A percentile compares a stretch with the other conserved stretches of the same genome.
These are phyloP conservation scores for Sinocyclocheilus rhinocerous DNA, from an alignment of 2,113 vertebrate species.

Conservation along the genomic window DNA sequence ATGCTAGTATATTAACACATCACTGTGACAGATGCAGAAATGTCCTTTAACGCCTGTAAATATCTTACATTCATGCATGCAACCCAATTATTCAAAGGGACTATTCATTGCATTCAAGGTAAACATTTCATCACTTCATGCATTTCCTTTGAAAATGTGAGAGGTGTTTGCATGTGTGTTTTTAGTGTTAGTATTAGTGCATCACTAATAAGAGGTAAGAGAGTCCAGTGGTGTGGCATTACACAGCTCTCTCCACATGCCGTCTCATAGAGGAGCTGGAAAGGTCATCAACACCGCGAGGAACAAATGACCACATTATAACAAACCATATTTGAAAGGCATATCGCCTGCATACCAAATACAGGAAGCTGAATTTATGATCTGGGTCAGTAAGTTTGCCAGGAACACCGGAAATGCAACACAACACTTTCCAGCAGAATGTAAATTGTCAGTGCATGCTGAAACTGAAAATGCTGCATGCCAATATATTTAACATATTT, in stretches of 20 bases:
- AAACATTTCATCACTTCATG: not conserved
- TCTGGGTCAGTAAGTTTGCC: conserved; percentile 48
- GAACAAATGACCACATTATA: conserved; percentile 73
- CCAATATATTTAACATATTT: too few relatives aligned
- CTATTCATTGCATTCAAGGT: not conserved
- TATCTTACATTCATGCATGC: too few relatives aligned
- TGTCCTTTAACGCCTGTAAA: not conserved
- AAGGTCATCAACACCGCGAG: conserved; percentile 72
- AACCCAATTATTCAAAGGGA: too few relatives aligned
- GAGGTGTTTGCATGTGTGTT: not conserved
- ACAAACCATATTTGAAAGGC: conserved; percentile 67
- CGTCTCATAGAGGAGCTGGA: conserved; percentile 64
- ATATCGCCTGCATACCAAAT: conserved; percentile 55
- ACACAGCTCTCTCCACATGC: conserved; percentile 49
- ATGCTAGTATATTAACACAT: conserved; percentile 14
- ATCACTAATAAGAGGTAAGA: not conserved
- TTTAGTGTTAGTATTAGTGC: not conserved
- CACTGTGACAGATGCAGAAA: not conserved
- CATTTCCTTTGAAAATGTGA: not conserved
- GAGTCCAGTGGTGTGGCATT: conserved; percentile 18
- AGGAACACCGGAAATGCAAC: not conserved
- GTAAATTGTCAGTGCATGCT: not conserved
- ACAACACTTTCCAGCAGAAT: not conserved
- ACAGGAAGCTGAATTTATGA: conserved; percentile 60
- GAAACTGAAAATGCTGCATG: not conserved